Conservation (phyloP, 2,113 vertebrate genomes). For the Cyphomyrus plagiostoma region DNA sequence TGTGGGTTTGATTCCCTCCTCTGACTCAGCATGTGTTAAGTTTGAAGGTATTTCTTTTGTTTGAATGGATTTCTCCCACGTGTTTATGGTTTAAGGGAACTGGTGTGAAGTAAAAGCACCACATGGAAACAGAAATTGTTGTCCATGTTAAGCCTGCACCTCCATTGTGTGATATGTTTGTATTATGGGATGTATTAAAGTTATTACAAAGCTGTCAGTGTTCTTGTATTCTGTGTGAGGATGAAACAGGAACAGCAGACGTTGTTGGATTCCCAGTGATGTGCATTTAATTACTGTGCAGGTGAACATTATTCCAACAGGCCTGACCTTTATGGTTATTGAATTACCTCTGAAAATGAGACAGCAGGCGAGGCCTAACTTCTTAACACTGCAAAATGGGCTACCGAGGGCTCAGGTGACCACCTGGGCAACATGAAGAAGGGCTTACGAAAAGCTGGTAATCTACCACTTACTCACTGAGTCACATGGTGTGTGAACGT, state of each 20-base stretch:
- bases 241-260: not conserved
- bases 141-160: not conserved
- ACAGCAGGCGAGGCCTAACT: not conserved
- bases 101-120: not conserved
- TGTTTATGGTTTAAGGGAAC: not conserved
- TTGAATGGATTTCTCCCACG: not conserved
- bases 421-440: slow-evolving; percentile 27
- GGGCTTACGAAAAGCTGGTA: slow-evolving; percentile 48
- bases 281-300: not conserved
- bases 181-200: not conserved
- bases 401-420: slow-evolving; percentile 43
- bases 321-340: not conserved
- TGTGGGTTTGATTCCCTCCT: not conserved
- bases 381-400: not conserved
- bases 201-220: not conserved
- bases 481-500: slow-evolving; percentile 13
- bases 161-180: not conserved
- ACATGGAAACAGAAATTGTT: not conserved
- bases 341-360: not conserved
- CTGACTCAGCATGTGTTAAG: not conserved
- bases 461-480: slow-evolving; percentile 51
- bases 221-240: not conserved
- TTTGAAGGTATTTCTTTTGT: not conserved
- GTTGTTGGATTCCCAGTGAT: not conserved
- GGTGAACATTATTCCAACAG: not conserved